Evolutionary conservation across 2,113 vertebrate genomes (phyloP).

Genomic region (Suncus etruscus): DNA sequence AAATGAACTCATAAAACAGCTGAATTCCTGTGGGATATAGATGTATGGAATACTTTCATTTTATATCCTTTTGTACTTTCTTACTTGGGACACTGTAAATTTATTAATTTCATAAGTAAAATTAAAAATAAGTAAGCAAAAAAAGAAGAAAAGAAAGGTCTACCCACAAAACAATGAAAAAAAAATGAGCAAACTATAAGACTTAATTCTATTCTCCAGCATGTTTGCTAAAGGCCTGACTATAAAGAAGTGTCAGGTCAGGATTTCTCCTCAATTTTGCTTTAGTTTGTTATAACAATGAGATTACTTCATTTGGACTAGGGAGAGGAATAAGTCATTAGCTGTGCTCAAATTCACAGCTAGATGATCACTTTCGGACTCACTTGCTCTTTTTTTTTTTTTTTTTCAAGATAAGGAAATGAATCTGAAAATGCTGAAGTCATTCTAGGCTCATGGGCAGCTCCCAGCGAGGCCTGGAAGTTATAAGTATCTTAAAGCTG

Average conservation of each 20-base stretch:
- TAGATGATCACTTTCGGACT: not conserved
- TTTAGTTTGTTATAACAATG: not conserved
- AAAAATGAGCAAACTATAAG: too few species aligned
- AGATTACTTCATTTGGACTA: not conserved
- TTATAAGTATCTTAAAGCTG: not conserved
- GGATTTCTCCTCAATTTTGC: not conserved
- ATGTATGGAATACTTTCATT: not conserved
- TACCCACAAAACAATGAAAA: too few species aligned
- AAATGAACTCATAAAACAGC: not conserved
- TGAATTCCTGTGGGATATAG: not conserved
- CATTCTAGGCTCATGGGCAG: not conserved
- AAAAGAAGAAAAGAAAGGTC: not conserved
- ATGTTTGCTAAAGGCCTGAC: not conserved
- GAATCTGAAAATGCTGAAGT: constrained; percentile 21
- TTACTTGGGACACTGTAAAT: constrained; percentile 19
- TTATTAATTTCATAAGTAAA: constrained; percentile 22
- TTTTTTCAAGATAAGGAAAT: constrained; percentile 43
- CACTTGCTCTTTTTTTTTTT: constrained; percentile 42
- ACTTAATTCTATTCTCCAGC: not conserved
- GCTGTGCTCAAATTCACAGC: not conserved
- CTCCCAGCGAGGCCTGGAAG: not conserved
- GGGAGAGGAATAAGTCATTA: not conserved
- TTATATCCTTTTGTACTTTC: not conserved
- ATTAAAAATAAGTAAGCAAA: not conserved
- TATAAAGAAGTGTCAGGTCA: not conserved